A percentile compares a stretch with the other conserved stretches of the same genome.
phyloP scores from a whole-genome alignment of 1,140 invertebrate species.

The Drosophila sp. region DNA sequence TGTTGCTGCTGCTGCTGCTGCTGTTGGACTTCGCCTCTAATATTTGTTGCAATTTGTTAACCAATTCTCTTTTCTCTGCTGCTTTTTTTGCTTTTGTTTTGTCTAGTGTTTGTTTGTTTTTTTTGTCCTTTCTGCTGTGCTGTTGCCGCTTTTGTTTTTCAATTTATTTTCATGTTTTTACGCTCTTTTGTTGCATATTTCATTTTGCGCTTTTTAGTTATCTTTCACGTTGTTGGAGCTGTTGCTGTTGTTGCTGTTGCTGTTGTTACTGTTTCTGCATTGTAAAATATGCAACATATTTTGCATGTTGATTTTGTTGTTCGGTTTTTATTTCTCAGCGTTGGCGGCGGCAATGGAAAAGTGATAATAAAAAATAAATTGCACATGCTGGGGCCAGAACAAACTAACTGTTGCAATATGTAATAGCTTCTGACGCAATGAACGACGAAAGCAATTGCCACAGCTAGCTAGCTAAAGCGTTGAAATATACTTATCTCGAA shows the following conservation, averaged over 20 bases:
- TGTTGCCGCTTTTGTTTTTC: conserved; percentile 48
- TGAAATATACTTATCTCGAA: background rate
- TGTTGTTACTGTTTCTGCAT: conserved; percentile 25
- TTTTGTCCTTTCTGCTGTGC: conserved; percentile 22
- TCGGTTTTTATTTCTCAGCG: conserved; percentile 35
- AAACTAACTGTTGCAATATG: conserved; percentile 29
- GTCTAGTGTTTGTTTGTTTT: conserved; percentile 16
- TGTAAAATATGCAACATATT: conserved; percentile 80
- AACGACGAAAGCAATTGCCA: conserved; percentile 17
- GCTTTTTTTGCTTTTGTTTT: conserved; percentile 26
- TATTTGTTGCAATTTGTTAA: conserved; percentile 79
- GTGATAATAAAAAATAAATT: conserved; percentile 81
- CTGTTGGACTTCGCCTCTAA: conserved; percentile 75
- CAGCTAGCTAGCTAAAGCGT: background rate
- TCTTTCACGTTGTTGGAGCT: conserved; percentile 30
- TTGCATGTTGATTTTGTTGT: conserved; percentile 71
- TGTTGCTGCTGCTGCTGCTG: conserved; percentile 35
- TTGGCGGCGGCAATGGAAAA: conserved; percentile 28
- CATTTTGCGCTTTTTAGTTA: conserved; percentile 77
- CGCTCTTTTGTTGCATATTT: conserved; percentile 80
- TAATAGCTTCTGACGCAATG: conserved; percentile 28
- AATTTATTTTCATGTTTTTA: conserved; percentile 70
- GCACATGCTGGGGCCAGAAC: conserved; percentile 48
- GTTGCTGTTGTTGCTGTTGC: conserved; percentile 38
- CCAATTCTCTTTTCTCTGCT: conserved; percentile 47